Percentiles rank a stretch among this genome's conserved stretches.
These are phyloP conservation scores for Neolamprologus toae DNA, from an alignment of 2,113 vertebrate genomes.

Conservation along the genomic window DNA sequence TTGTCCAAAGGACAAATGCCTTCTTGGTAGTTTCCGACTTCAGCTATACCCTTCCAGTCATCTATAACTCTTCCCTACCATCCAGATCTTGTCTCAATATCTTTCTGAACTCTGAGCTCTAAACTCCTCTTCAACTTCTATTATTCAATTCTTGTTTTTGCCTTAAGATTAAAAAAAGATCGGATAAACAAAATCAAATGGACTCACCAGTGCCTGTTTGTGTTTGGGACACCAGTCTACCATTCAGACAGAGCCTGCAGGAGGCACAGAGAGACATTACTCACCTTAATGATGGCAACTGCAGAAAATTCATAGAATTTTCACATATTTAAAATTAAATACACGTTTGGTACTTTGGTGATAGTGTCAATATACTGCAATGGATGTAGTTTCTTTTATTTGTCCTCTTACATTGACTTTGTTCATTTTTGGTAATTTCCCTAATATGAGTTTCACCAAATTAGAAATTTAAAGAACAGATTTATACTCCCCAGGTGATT, in stretches of 20 bases:
- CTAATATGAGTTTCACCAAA: not conserved
- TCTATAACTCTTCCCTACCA: not conserved
- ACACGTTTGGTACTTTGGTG: not conserved
- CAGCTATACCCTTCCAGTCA: not conserved
- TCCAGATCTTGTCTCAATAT: not conserved
- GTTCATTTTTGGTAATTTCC: not conserved
- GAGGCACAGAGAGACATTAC: not conserved
- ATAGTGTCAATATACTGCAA: not conserved
- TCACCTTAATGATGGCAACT: not conserved
- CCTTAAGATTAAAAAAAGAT: not conserved
- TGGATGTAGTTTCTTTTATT: not conserved
- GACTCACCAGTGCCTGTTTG: conserved; percentile 65
- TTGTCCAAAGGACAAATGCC: not conserved
- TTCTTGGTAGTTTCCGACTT: not conserved
- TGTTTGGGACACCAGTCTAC: conserved; percentile 81
- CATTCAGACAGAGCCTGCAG: conserved; percentile 83
- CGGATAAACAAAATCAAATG: not conserved
- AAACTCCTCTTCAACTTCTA: not conserved
- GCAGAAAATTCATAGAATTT: not conserved
- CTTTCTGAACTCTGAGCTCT: not conserved
- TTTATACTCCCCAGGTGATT: not conserved
- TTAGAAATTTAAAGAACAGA: not conserved
- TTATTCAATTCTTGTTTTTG: not conserved
- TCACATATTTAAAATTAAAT: not conserved
- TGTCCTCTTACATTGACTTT: not conserved